phyloP scores from a whole-genome alignment of 1,140 invertebrate species.

The Parapsyche elsis region DNA sequence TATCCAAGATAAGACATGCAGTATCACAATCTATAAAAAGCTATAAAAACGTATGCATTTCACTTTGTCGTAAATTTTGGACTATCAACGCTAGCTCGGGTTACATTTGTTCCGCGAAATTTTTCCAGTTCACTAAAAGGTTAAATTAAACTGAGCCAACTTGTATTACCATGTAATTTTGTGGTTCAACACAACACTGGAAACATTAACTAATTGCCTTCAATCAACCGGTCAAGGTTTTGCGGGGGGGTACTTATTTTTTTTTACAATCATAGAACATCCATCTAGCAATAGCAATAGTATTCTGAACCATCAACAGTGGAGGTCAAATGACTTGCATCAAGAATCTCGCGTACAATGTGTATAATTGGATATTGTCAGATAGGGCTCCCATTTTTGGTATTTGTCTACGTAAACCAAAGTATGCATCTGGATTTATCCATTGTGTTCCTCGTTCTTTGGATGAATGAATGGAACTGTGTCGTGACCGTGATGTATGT shows the following conservation, averaged over 20 bases:
- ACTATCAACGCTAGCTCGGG: no score
- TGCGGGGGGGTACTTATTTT: constrained; percentile 14
- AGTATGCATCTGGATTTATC: background rate
- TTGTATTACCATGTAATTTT: no score
- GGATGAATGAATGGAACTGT: background rate
- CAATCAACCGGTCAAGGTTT: constrained; percentile 19
- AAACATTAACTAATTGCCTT: background rate
- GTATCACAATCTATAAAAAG: no score
- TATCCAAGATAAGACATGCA: no score
- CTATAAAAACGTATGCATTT: no score
- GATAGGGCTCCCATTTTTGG: background rate
- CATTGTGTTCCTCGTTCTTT: background rate
- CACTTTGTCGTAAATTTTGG: no score
- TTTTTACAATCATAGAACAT: background rate
- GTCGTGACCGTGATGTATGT: constrained; percentile 15
- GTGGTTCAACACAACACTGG: no score
- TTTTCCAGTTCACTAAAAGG: no score
- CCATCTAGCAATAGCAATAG: background rate
- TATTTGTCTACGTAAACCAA: background rate
- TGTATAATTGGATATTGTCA: background rate
- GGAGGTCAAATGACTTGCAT: background rate
- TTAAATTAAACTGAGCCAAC: no score
- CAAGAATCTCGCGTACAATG: background rate
- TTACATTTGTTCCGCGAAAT: no score
- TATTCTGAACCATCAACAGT: background rate